Base-by-base conservation (phyloP, 1,140 invertebrate species). In the Drosophila leontia region DNA sequence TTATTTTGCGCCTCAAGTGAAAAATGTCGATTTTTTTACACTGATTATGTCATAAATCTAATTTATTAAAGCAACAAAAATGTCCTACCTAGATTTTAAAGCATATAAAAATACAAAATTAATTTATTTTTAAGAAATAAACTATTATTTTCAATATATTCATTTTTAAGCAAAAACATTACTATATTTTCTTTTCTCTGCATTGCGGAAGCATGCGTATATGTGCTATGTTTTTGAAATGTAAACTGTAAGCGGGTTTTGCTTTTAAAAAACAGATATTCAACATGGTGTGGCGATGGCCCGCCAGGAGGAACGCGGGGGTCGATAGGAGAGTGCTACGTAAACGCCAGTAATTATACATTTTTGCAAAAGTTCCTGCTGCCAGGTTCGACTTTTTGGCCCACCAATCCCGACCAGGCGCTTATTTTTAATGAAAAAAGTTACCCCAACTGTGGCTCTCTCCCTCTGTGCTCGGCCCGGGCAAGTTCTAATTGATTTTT, bases 381-480 rank as follows among this genome's bases (percentile, higher is more conserved):
- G 53, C 39, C 64, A 71, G 64, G 58, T 78, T 78, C 74, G 62
- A 75, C 56, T 60, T 61, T 59, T 67, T 47, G 45, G 62, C 41
- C 50, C 50, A 58, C 65, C 76, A 78, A 70, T 63, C 58, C 57
- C 70, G 74, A 35, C 76, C 67, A 37, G 55, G 64, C 75, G 76
- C 75, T 78, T 78, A 78, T 71, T 78, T 78, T 78, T 78, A 78
- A 78, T 78, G 76, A 78, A 78, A 78, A 78, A 78, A 78, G 76
- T 78, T 78, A 13, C 48, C 48, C 35, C 67, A 60, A 72, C 53
- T 58, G 65, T 23, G 32, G 26, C 69, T 29, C 69, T 51, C 69
- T 72, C 63, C 23, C 23, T 47, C 42, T 42, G 57, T 58, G 57
- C 44, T 29, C 26, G 32, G 65, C 74, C 56, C 68, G 37, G 67